Conservation (phyloP, 2,113 vertebrate species). For the Tragelaphus buxtoni region DNA sequence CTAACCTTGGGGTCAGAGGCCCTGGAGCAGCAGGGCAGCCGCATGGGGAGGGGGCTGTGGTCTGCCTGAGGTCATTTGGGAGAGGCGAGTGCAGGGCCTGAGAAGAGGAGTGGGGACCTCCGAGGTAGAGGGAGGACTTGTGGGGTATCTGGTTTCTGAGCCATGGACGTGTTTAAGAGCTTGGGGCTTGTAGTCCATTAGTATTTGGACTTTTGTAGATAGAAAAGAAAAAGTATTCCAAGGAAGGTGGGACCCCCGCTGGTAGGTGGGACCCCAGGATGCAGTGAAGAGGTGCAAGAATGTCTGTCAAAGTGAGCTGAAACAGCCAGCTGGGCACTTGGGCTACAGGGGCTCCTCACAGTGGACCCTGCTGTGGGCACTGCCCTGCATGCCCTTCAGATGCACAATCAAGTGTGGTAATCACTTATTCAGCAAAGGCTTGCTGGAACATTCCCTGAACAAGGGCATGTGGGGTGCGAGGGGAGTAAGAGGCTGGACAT, state of each 20-base stretch:
- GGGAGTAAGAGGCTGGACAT: not conserved
- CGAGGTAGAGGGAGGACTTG: fast-evolving
- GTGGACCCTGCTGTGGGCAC: not conserved
- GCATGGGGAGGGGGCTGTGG: fast-evolving
- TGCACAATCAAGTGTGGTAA: not conserved
- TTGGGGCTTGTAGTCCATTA: not conserved
- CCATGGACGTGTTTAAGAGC: fast-evolving
- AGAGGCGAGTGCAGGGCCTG: not conserved
- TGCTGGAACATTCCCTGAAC: not conserved
- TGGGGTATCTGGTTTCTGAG: not conserved
- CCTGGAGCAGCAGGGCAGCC: not conserved
- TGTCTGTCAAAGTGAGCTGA: too few species aligned
- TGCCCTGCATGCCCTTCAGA: not conserved
- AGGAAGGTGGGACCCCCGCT: not conserved
- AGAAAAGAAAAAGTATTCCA: not conserved
- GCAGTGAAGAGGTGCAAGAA: too few species aligned
- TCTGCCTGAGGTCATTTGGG: not conserved
- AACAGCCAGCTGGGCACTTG: too few species aligned
- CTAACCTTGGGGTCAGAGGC: not conserved
- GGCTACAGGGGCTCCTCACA: fast-evolving
- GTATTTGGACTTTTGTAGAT: not conserved
- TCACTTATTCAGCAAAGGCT: not conserved
- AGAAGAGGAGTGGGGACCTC: fast-evolving
- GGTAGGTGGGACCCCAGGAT: too few species aligned
- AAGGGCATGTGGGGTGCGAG: fast-evolving